Evolutionary conservation across 1,140 invertebrate genomes (phyloP), one percentile per base, ranked within the genome.

Genomic region (Eueides isabella): DNA sequence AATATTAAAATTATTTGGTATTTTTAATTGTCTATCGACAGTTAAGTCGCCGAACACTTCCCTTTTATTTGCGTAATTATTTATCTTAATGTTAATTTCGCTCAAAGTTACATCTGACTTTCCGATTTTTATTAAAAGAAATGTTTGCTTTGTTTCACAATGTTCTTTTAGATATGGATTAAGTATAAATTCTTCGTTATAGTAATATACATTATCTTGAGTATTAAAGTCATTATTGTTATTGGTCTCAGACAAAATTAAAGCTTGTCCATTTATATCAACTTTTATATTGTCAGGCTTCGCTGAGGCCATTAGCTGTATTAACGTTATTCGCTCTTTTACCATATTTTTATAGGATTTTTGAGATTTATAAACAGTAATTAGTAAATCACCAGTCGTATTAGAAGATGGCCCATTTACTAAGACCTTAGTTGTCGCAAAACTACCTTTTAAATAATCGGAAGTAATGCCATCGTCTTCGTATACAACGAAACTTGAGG

Each of bases 401-500:
- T 89, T 88, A 28, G 84, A 79, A 38, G 75, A 31, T 4, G 84
- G 82, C 16, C 81, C 84, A 12, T 61, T 67, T 11, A 85, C 82
- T 16, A 61, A 69, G 28, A 92, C 80, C 65, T 84, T 76, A 9
- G 88, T 91, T 28, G 68, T 81, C 61, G 89, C 88, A 66, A 77
- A 85, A 28, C 78, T 41, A 0, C 79, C 79, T 61, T 87, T 69
- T 65, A 84, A 76, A 72, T 92, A 91, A 67, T 86, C 79, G 14
- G 77, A 67, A 19, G 82, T 75, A 70, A 84, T 80, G n/a, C 91
- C 91, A 71, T 92, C 91, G 64, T 92, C 91, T 87, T 92, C 91
- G 71, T 90, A 92, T 31, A 91, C 77, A 41, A 70, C 44, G 69
- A 91, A 90, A 26, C 31, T 80, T 12, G 82, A 77, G 67, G 81